phyloP scores from a whole-genome alignment of 2,113 vertebrate species.

The Gallinago paraguaiae region DNA sequence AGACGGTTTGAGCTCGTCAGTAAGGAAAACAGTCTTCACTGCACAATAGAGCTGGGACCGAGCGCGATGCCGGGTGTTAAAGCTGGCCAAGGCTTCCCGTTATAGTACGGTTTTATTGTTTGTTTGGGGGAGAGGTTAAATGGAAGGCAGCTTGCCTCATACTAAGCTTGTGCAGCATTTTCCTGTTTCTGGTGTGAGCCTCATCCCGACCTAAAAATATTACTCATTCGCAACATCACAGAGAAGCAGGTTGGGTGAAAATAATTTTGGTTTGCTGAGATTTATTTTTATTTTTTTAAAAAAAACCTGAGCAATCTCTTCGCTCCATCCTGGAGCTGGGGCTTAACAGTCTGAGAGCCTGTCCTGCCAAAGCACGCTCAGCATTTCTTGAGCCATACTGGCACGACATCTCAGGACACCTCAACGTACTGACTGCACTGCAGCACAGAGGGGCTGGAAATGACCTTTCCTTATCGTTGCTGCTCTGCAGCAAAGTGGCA shows the following conservation, averaged over 20 bases:
- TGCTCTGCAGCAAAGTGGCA: not conserved
- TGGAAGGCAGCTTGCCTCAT: not conserved
- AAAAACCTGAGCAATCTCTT: not conserved
- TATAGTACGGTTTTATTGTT: not conserved
- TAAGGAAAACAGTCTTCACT: conserved; percentile 27
- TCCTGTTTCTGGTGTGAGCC: not conserved
- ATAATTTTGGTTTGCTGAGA: not conserved
- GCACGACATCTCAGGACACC: not conserved
- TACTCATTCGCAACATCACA: not conserved
- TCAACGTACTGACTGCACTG: rapidly evolving
- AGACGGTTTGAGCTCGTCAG: conserved; percentile 25
- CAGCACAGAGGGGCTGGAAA: not conserved
- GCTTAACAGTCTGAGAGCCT: not conserved
- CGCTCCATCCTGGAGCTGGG: not conserved
- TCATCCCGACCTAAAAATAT: not conserved
- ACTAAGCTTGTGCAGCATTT: not conserved
- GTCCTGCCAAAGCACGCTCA: not conserved
- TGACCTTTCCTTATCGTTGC: not conserved
- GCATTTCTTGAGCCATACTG: not conserved
- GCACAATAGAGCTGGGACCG: not conserved
- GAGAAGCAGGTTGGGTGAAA: not conserved
- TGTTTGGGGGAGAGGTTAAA: not conserved
- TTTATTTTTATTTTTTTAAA: not conserved
- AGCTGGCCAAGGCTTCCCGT: not conserved
- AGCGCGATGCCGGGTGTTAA: not conserved